These are phyloP conservation scores for Delphinus delphis DNA, from an alignment of 2,113 vertebrate species.

Conservation along the genomic window DNA sequence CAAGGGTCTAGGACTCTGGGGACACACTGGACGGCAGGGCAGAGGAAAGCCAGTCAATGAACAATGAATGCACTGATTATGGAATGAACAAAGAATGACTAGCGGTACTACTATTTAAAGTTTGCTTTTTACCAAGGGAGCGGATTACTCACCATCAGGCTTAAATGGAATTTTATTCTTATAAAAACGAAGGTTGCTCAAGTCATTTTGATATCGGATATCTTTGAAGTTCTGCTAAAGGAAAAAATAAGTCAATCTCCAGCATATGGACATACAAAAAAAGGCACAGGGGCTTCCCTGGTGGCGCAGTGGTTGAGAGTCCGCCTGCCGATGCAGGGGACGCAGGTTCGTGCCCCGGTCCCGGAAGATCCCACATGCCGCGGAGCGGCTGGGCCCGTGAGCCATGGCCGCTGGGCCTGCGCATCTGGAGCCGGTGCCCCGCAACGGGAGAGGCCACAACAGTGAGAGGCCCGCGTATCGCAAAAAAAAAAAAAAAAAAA, in stretches of 20 bases:
- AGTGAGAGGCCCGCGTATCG: no score
- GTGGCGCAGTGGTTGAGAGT: no score
- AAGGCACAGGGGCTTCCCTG: not conserved
- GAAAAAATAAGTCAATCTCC: slow-evolving; percentile 70
- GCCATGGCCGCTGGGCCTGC: no score
- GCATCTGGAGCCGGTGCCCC: no score
- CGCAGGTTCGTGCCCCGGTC: no score
- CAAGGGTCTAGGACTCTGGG: not conserved
- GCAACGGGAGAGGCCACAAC: no score
- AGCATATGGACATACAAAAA: slow-evolving; percentile 16
- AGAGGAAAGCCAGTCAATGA: not conserved
- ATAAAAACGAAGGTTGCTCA: slow-evolving; percentile 97
- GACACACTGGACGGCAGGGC: not conserved
- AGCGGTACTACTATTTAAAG: not conserved
- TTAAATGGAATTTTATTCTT: slow-evolving; percentile 98
- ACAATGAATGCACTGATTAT: not conserved
- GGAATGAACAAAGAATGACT: not conserved
- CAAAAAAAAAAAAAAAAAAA: slow-evolving; percentile 40
- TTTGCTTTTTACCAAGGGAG: slow-evolving; percentile 23
- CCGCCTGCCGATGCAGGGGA: no score
- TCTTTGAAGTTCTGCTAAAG: slow-evolving; percentile 94
- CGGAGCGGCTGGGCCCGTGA: no score
- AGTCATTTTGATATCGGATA: slow-evolving; percentile 92
- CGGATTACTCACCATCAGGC: slow-evolving; percentile 92
- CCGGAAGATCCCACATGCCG: no score